Conservation (phyloP, 92 coral and sea anemone genomes). For the Heteractis magnifica region DNA sequence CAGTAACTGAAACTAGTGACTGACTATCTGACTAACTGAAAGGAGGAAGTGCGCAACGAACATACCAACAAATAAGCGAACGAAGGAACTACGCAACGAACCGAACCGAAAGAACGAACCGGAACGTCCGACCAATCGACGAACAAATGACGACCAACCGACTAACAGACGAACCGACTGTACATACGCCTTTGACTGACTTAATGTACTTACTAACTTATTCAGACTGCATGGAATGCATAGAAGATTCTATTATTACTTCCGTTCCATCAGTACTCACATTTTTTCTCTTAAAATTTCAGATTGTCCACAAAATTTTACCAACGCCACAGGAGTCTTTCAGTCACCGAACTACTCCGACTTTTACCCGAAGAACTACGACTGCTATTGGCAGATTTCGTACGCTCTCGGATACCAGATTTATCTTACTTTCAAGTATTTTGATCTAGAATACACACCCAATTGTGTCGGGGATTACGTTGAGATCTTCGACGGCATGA, state of each 20-base stretch:
- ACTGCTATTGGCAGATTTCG: slow-evolving; percentile 58
- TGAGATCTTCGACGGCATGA: slow-evolving; percentile 33
- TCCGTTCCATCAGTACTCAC: background rate
- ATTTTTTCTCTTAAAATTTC: background rate
- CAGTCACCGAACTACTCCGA: slow-evolving; percentile 67
- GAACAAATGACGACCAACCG: background rate
- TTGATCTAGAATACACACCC: slow-evolving; percentile 45
- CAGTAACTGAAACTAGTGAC: background rate
- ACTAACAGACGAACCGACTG: background rate
- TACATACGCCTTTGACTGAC: background rate
- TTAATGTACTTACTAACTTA: background rate
- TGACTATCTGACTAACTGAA: background rate
- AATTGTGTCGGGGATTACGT: slow-evolving; percentile 56
- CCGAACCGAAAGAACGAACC: background rate
- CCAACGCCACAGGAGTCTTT: slow-evolving; percentile 45
- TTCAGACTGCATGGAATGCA: background rate
- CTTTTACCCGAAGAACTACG: slow-evolving; percentile 59
- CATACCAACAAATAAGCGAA: too few species aligned
- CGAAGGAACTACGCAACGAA: too few species aligned
- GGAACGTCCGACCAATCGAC: background rate
- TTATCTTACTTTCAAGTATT: slow-evolving; percentile 52
- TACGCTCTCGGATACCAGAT: slow-evolving; percentile 55
- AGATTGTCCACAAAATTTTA: slow-evolving; percentile 62
- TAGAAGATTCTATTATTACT: background rate
- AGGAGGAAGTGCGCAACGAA: too few species aligned